These are phyloP conservation scores for Aspidiotus destructor DNA, from an alignment of 2,888 invertebrate species.

Conservation along the genomic window DNA sequence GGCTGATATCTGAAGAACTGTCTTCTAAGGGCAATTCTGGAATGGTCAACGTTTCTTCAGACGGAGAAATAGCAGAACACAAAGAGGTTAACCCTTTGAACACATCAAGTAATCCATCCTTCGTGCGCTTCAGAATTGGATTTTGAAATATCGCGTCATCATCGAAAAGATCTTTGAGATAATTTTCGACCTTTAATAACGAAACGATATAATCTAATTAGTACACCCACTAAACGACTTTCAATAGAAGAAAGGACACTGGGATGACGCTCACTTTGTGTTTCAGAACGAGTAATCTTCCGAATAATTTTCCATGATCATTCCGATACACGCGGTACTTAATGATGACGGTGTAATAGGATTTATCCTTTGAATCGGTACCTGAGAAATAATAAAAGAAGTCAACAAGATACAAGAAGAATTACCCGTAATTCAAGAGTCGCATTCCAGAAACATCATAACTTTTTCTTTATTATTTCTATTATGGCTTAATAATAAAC, in stretches of 20 bases:
- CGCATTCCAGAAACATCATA: neutral
- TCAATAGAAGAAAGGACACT: neutral
- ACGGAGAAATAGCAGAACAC: slow-evolving; percentile 25
- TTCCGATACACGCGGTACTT: slow-evolving; percentile 24
- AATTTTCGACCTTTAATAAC: slow-evolving; percentile 22
- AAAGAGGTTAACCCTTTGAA: slow-evolving; percentile 24
- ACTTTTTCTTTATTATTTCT: neutral
- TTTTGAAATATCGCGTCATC: slow-evolving; percentile 23
- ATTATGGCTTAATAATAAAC: neutral
- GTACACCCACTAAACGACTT: neutral
- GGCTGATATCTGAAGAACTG: neutral
- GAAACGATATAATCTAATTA: neutral
- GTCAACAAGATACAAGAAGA: neutral
- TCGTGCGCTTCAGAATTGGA: slow-evolving; percentile 18
- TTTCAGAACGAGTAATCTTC: slow-evolving; percentile 20
- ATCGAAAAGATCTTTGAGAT: slow-evolving; percentile 21
- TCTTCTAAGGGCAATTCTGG: slow-evolving; percentile 16
- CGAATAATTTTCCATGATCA: slow-evolving; percentile 25
- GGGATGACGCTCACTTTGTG: slow-evolving; percentile 12
- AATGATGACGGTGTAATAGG: slow-evolving; percentile 20
- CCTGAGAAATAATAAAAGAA: slow-evolving; percentile 8
- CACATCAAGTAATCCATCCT: slow-evolving; percentile 21
- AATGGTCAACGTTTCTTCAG: slow-evolving; percentile 20
- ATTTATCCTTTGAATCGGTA: slow-evolving; percentile 11
- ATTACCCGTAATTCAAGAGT: neutral